Conservation (phyloP, 2,797 vertebrate genomes). For the Pantherophis alleghaniensis region DNA sequence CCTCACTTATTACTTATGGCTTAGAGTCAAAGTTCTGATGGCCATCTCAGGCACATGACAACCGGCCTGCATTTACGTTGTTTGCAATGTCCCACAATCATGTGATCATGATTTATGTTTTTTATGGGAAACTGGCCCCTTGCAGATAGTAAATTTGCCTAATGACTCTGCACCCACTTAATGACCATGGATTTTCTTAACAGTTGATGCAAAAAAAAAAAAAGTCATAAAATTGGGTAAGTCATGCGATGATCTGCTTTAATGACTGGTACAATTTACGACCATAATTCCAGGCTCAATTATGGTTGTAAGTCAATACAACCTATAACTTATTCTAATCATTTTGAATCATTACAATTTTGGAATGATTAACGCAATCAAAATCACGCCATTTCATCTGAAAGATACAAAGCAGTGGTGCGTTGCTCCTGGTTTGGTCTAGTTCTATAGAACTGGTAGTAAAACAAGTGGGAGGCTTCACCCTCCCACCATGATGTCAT, state of each 20-base stretch:
- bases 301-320: background rate
- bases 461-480: too few relatives aligned
- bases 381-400: background rate
- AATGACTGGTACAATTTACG: background rate
- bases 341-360: background rate
- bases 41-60: background rate
- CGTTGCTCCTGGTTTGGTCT: too few relatives aligned
- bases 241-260: background rate
- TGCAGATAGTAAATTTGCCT: background rate
- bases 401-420: background rate
- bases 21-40: background rate
- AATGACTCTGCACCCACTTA: background rate
- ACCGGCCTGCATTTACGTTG: background rate
- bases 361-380: background rate
- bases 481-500: too few relatives aligned
- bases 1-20: background rate
- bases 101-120: background rate
- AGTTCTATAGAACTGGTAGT: too few relatives aligned
- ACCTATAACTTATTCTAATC: background rate
- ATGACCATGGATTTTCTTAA: background rate
- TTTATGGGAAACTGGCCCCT: background rate
- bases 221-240: too few relatives aligned
- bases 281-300: background rate
- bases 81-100: background rate
- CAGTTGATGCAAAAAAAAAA: background rate